These are phyloP conservation scores for Forbesichthys agassizii DNA, from an alignment of 2,113 vertebrate species.

Conservation along the genomic window DNA sequence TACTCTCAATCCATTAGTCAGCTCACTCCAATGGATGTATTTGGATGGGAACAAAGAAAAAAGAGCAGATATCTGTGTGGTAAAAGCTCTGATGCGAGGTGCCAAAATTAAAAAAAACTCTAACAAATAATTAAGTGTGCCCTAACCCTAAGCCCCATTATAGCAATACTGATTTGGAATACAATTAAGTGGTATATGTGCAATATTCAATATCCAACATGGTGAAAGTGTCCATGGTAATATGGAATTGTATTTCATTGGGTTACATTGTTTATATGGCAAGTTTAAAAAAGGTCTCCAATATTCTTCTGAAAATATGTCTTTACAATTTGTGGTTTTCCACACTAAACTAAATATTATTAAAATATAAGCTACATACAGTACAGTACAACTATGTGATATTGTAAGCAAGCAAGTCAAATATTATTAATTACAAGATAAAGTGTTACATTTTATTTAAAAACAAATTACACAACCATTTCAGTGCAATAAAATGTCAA, in stretches of 20 bases:
- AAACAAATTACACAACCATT: constrained; percentile 31
- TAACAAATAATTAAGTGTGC: constrained; percentile 31
- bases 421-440: constrained; percentile 2
- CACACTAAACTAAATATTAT: too few species aligned
- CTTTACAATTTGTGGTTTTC: too few species aligned
- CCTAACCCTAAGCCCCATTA: not conserved
- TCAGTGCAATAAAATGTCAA: constrained; percentile 42
- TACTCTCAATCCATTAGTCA: constrained; percentile 78
- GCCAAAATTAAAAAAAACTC: constrained; percentile 56
- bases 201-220: too few species aligned
- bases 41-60: not conserved
- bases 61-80: constrained; percentile 20
- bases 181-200: not conserved
- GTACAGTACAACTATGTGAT: not conserved
- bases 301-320: too few species aligned
- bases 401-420: too few species aligned
- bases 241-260: too few species aligned
- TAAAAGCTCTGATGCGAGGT: constrained; percentile 50
- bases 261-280: too few species aligned
- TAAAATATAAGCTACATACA: not conserved
- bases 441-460: not conserved
- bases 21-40: constrained; percentile 49
- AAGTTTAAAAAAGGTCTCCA: too few species aligned
- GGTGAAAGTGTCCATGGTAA: too few species aligned
- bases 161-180: not conserved